These are phyloP conservation scores for Callipepla squamata DNA, from an alignment of 2,113 vertebrate species.

Conservation along the genomic window DNA sequence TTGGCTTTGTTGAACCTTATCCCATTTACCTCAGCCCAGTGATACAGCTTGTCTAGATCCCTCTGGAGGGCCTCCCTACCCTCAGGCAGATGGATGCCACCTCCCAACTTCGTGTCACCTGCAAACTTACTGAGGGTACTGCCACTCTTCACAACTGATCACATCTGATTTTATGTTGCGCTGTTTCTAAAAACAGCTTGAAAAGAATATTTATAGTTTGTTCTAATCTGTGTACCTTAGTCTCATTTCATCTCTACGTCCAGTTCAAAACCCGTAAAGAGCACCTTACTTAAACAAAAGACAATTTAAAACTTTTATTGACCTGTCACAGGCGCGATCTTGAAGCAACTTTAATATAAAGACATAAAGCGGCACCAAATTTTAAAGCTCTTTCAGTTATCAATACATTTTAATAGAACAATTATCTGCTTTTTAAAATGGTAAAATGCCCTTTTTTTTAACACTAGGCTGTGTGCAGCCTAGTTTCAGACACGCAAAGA, in stretches of 20 bases:
- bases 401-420: not conserved
- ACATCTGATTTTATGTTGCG: constrained; percentile 1
- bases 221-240: constrained; percentile 18
- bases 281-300: not conserved
- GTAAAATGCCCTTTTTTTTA: not conserved
- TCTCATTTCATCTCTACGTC: not conserved
- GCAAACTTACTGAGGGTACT: not conserved
- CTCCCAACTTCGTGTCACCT: too few relatives aligned
- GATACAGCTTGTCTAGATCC: too few relatives aligned
- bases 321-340: not conserved
- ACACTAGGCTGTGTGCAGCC: not conserved
- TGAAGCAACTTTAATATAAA: constrained; percentile 18
- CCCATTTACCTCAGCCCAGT: too few relatives aligned
- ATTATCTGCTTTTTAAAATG: not conserved
- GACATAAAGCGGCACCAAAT: not conserved
- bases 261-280: not conserved
- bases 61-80: too few relatives aligned
- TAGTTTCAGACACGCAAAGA: not conserved
- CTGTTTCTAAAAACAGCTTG: constrained; percentile 28
- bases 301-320: not conserved
- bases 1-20: too few relatives aligned
- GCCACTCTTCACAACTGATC: not conserved
- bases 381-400: not conserved
- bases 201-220: constrained; percentile 39
- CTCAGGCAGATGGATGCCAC: too few relatives aligned